These are phyloP conservation scores for Gastracanthus pulcherrimus DNA, from an alignment of 2,888 invertebrate species.

Conservation along the genomic window DNA sequence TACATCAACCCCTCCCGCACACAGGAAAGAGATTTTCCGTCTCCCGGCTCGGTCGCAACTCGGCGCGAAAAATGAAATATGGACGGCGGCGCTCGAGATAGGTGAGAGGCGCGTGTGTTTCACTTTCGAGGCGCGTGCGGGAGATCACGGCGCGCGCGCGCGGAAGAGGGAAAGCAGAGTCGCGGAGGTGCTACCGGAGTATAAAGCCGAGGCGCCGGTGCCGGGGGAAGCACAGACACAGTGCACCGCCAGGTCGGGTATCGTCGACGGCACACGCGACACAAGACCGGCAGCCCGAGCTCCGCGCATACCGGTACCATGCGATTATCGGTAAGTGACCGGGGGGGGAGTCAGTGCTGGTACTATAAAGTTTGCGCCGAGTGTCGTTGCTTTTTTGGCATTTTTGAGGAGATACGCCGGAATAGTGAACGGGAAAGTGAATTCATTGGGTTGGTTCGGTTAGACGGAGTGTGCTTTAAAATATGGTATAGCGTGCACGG, in stretches of 20 bases:
- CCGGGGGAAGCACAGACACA: constrained; percentile 76
- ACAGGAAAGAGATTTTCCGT: background rate
- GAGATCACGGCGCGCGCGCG: constrained; percentile 59
- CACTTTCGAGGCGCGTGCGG: constrained; percentile 71
- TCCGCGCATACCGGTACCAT: constrained; percentile 69
- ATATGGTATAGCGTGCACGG: too few species aligned
- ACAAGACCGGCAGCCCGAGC: constrained; percentile 59
- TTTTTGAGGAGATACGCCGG: background rate
- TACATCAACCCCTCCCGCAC: background rate
- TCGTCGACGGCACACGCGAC: too few species aligned
- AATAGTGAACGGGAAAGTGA: background rate
- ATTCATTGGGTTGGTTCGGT: too few species aligned
- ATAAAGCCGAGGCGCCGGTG: constrained; percentile 72
- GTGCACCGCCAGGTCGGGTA: constrained; percentile 75
- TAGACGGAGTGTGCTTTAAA: too few species aligned
- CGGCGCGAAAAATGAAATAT: constrained; percentile 35
- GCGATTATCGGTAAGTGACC: constrained; percentile 74
- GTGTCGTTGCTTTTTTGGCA: background rate
- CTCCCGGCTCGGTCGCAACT: constrained; percentile 34
- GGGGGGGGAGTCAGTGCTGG: too few species aligned
- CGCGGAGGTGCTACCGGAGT: constrained; percentile 69
- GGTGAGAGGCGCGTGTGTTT: constrained; percentile 67
- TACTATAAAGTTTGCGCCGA: too few species aligned
- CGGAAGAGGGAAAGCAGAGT: constrained; percentile 74
- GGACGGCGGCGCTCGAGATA: background rate